Conservation (phyloP, 2,113 vertebrate species). For the Clinocottus analis region DNA sequence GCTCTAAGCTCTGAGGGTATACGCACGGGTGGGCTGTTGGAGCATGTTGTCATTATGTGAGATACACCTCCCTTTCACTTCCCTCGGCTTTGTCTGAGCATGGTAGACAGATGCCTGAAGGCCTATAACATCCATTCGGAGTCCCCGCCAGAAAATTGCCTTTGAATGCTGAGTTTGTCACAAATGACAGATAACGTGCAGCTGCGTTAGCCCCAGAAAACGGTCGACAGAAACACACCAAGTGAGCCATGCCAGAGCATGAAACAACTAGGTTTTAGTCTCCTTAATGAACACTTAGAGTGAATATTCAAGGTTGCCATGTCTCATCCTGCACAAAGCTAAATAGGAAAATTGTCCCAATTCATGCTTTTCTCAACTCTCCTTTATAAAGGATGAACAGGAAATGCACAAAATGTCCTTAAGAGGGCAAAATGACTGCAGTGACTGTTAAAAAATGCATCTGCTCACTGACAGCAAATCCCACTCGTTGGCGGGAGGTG, state of each 20-base stretch:
- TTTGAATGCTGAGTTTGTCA: neutral
- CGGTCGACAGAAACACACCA: neutral
- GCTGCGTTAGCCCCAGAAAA: neutral
- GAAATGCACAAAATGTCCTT: neutral
- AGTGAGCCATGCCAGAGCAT: neutral
- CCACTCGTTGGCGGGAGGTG: too few species aligned
- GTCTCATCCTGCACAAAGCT: neutral
- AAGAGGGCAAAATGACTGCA: neutral
- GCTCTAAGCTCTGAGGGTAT: conserved; percentile 12
- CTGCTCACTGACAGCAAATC: neutral
- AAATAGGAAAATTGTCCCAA: neutral
- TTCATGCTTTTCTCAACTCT: neutral
- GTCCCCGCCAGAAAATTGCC: neutral
- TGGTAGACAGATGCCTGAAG: conserved; percentile 53
- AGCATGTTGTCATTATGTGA: conserved; percentile 47
- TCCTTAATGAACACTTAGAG: neutral
- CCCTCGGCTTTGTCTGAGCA: conserved; percentile 4
- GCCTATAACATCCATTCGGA: conserved; percentile 16
- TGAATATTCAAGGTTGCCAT: neutral
- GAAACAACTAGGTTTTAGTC: conserved; percentile 3
- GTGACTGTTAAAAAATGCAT: too few species aligned
- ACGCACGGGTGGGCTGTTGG: conserved; percentile 49
- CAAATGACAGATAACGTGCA: neutral
- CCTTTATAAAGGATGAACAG: neutral
- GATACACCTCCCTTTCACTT: conserved; percentile 29